phyloP scores from a whole-genome alignment of 2,888 invertebrate species.

The Marasmarcha lunaedactyla region DNA sequence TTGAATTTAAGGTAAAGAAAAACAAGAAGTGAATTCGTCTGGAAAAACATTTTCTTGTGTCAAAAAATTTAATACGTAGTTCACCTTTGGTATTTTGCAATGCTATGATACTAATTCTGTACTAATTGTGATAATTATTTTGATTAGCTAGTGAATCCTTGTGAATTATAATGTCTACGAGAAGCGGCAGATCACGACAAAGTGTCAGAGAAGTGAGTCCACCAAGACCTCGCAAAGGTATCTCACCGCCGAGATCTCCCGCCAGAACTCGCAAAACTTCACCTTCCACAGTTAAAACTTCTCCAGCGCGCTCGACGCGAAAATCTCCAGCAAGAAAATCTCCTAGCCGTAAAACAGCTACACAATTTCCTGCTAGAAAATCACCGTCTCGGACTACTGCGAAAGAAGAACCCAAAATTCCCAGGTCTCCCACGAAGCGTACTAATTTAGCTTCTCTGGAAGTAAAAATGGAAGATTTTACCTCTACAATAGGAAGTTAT shows the following conservation, averaged over 20 bases:
- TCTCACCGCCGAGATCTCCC: constrained; percentile 57
- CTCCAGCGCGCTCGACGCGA: constrained; percentile 40
- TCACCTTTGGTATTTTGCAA: too few species aligned
- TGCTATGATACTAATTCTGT: too few species aligned
- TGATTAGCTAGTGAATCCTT: too few species aligned
- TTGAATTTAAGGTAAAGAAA: neutral
- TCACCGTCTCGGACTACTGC: constrained; percentile 47
- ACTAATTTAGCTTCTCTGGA: constrained; percentile 31
- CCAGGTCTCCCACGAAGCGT: constrained; percentile 45
- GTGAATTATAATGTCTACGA: constrained; percentile 42
- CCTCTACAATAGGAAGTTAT: constrained; percentile 30
- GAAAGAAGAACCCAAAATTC: constrained; percentile 24
- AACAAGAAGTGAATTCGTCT: neutral
- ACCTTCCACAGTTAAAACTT: constrained; percentile 34
- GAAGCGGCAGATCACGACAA: constrained; percentile 46
- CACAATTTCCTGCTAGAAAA: constrained; percentile 50
- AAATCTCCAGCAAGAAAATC: constrained; percentile 67
- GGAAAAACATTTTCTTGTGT: neutral
- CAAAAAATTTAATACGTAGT: too few species aligned
- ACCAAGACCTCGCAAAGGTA: constrained; percentile 39
- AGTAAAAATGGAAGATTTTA: constrained; percentile 30
- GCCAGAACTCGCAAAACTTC: constrained; percentile 51
- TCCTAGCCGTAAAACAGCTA: constrained; percentile 50
- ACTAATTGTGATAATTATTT: too few species aligned
- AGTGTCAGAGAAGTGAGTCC: constrained; percentile 44